Base-by-base conservation (phyloP, 2,888 invertebrate species). In the Bellardia pandia region DNA sequence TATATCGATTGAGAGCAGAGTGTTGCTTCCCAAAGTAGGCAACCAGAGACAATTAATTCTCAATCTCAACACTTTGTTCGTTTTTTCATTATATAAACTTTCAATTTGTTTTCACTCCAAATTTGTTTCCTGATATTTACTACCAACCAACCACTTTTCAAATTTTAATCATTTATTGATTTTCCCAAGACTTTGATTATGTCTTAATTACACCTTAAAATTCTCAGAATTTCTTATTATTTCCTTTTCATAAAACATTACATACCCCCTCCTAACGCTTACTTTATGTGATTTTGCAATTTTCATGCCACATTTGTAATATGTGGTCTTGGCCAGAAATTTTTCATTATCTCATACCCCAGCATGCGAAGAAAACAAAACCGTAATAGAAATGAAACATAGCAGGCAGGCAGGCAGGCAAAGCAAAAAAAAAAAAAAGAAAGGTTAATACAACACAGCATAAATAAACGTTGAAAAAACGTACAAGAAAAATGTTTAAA, bases 311-410 rank as follows among this genome's bases (percentile, higher is more conserved):
- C 68, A 82, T 78, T 86, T 86, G 74, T 83, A 66, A 76, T 72
- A 82, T 79, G 86, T 71, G 75, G 82, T 76, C 79, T 79, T 78
- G 81, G 16, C 56, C 42, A 58, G 58, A 51, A 78, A 51, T 64
- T 78, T 87, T 71, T 84, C 78, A 87, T 87, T 82, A 85, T 78
- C 82, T 78, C 53, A n/a, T 86, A 16, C 68, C 45, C 66, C 40
- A 60, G 3, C 16, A 58, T 5, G n/a, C 16, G 11, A 13, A 40
- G 45, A 9, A 64, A 51, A 51, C 66, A 62, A 74, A 48, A 16
- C 53, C 13, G 48, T 45, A 64, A 68, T 58, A 48, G n/a, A 69
- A 69, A 53, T 64, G 62, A 80, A 56, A 72, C 71, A 76, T 58
- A 69, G 40, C 14, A 82, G 33, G 45, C 9, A 45, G 9, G 42